These are phyloP conservation scores for Philypnodon macrostomus DNA, from an alignment of 2,797 vertebrate species.

Conservation along the genomic window DNA sequence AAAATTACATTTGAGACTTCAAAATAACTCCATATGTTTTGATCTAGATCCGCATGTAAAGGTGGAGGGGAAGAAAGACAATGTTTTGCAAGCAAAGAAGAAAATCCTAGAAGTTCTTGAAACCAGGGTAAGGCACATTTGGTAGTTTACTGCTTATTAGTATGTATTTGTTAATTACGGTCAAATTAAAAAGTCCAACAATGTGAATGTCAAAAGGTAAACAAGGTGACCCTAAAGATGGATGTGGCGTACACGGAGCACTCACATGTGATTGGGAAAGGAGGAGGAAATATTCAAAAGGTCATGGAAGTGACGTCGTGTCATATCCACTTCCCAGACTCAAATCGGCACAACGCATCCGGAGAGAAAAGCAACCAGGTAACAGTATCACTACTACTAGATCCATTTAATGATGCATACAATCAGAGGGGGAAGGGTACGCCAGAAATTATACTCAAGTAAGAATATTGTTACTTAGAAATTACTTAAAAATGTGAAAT, in stretches of 20 bases:
- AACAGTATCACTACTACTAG: not conserved
- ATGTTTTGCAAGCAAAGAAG: conserved; percentile 77
- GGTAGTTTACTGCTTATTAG: not conserved
- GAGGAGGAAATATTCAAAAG: conserved; percentile 83
- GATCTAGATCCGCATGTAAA: conserved; percentile 81
- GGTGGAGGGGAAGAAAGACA: conserved; percentile 74
- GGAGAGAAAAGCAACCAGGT: conserved; percentile 86
- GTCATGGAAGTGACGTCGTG: conserved; percentile 84
- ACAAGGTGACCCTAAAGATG: conserved; percentile 84
- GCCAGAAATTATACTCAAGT: no score
- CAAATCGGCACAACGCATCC: conserved; percentile 74
- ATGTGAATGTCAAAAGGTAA: no score
- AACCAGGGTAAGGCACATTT: conserved; percentile 69
- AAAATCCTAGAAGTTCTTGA: conserved; percentile 80
- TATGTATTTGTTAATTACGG: not conserved
- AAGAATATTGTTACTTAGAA: no score
- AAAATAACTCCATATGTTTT: conserved; percentile 9
- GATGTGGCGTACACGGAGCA: conserved; percentile 83
- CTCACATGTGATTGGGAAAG: conserved; percentile 83
- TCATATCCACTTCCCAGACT: conserved; percentile 84
- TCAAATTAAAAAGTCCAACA: not conserved
- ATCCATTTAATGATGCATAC: no score
- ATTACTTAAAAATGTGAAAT: no score
- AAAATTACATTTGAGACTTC: not conserved
- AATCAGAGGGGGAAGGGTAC: no score